Conservation (phyloP, 2,797 vertebrate species). For the Danio jaintianensis region DNA sequence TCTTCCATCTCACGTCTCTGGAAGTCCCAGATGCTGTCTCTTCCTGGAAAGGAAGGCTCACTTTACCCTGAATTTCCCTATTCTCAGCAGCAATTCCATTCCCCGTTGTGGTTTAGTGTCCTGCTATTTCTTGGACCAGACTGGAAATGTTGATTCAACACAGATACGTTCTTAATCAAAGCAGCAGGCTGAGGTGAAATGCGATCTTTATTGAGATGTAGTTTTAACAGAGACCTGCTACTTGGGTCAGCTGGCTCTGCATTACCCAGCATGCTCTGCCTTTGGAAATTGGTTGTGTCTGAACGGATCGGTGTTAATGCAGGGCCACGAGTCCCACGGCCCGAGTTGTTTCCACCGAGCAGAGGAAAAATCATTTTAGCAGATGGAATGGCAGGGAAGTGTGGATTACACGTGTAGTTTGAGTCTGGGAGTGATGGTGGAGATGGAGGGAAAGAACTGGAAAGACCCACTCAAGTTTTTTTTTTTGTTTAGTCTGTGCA, state of each 20-base stretch:
- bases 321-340: slow-evolving; percentile 63
- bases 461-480: slow-evolving; percentile 63
- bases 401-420: slow-evolving; percentile 68
- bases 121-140: slow-evolving; percentile 56
- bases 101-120: slow-evolving; percentile 63
- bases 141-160: slow-evolving; percentile 69
- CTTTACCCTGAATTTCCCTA: slow-evolving; percentile 66
- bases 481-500: slow-evolving; percentile 54
- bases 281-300: slow-evolving; percentile 65
- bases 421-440: slow-evolving; percentile 57
- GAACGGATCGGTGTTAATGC: slow-evolving; percentile 23
- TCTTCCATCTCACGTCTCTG: slow-evolving; percentile 68
- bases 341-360: slow-evolving; percentile 73
- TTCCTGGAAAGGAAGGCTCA: slow-evolving; percentile 71
- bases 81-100: slow-evolving; percentile 72
- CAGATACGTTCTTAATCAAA: slow-evolving; percentile 63
- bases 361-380: slow-evolving; percentile 73
- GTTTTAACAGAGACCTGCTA: slow-evolving; percentile 56
- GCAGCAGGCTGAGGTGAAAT: slow-evolving; percentile 67
- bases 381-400: slow-evolving; percentile 72
- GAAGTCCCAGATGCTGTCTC: slow-evolving; percentile 66
- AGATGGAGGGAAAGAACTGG: slow-evolving; percentile 58
- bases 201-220: slow-evolving; percentile 68
- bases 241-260: slow-evolving; percentile 69
- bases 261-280: slow-evolving; percentile 70